Evolutionary conservation across 53 echinoderm and acorn worm genomes (phyloP).

Genomic region (Astropecten irregularis): DNA sequence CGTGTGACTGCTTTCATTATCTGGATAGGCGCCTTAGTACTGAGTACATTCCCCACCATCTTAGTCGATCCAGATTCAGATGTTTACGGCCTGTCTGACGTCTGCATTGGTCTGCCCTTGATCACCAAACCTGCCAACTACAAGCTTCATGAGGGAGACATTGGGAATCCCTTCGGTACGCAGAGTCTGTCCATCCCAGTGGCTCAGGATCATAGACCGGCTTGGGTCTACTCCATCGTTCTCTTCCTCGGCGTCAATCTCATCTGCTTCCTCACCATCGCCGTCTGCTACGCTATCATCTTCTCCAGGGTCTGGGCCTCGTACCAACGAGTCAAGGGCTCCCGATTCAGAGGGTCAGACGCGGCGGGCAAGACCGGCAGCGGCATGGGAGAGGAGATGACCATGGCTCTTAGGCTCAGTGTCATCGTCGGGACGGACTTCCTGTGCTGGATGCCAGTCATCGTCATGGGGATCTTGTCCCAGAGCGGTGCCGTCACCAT

Average conservation of each 20-base stretch:
- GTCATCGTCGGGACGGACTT: slow-evolving; percentile 40
- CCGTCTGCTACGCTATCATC: slow-evolving; percentile 21
- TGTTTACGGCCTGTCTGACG: neutral
- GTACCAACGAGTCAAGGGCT: neutral
- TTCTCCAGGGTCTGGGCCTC: slow-evolving; percentile 17
- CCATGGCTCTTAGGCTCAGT: neutral
- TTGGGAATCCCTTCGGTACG: neutral
- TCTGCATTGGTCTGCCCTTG: neutral
- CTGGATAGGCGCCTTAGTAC: slow-evolving; percentile 22
- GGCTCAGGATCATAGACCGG: neutral
- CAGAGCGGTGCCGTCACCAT: slow-evolving; percentile 14
- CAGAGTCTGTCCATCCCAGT: neutral
- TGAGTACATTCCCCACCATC: slow-evolving; percentile 11
- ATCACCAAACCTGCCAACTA: neutral
- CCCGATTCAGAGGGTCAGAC: neutral
- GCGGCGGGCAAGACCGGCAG: neutral
- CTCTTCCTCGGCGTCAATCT: slow-evolving; percentile 32
- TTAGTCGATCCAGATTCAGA: neutral
- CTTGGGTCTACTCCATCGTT: neutral
- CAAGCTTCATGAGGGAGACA: neutral
- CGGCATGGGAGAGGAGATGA: neutral
- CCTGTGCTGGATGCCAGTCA: slow-evolving; percentile 40
- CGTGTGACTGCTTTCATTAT: slow-evolving; percentile 9
- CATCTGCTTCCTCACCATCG: neutral
- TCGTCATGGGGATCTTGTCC: slow-evolving; percentile 35